Conservation (phyloP, 2,797 vertebrate genomes). For the Alectoris magna region DNA sequence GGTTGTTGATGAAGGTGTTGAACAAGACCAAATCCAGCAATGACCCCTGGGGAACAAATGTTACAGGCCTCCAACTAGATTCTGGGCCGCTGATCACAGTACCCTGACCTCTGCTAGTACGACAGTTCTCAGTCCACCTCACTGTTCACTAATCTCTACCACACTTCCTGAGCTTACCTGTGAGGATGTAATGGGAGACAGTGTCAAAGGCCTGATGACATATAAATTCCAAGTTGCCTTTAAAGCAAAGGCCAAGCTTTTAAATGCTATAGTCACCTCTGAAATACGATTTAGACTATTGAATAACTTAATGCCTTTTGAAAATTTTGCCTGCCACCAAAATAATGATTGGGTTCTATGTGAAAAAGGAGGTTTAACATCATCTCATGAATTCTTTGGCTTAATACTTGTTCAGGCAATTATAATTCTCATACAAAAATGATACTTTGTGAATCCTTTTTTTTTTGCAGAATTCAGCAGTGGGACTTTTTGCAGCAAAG, state of each 20-base stretch:
- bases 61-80: background rate
- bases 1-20: background rate
- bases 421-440: background rate
- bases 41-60: background rate
- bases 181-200: background rate
- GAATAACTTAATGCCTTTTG: slow-evolving; percentile 27
- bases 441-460: background rate
- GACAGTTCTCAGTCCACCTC: background rate
- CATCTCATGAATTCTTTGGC: background rate
- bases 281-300: slow-evolving; percentile 36
- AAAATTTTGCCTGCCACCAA: slow-evolving; percentile 24
- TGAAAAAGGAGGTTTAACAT: background rate
- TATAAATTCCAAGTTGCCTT: slow-evolving; percentile 21
- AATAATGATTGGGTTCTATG: background rate
- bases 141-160: background rate
- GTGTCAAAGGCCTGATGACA: background rate
- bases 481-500: background rate
- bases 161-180: background rate
- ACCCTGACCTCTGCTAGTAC: background rate
- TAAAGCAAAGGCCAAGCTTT: slow-evolving; percentile 24
- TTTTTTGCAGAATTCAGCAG: background rate
- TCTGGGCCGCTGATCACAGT: background rate
- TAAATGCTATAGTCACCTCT: slow-evolving; percentile 26
- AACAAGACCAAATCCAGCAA: background rate
- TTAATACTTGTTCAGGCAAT: background rate